Evolutionary conservation across 2,113 vertebrate genomes (phyloP).

Genomic region (Petrocephalus microphthalmus): DNA sequence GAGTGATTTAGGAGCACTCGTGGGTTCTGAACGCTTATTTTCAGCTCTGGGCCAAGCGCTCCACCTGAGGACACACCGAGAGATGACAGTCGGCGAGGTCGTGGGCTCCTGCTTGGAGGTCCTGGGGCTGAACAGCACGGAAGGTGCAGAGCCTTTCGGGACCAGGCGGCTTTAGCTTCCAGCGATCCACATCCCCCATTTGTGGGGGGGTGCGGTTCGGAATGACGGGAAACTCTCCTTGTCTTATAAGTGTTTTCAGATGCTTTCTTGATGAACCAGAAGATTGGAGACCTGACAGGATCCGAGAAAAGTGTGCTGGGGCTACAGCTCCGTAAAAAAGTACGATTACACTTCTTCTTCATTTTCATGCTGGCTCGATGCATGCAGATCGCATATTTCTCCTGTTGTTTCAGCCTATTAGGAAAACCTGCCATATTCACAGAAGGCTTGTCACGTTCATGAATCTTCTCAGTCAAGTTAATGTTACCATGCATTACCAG

Average conservation of each 20-base stretch:
- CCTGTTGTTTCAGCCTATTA: not conserved
- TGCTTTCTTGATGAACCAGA: slow-evolving; percentile 47
- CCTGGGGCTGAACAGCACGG: slow-evolving; percentile 46
- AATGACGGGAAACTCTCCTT: not conserved
- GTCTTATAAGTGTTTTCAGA: slow-evolving; percentile 40
- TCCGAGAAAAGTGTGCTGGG: slow-evolving; percentile 50
- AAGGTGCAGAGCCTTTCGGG: slow-evolving; percentile 38
- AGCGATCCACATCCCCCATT: not conserved
- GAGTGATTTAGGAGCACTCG: not conserved
- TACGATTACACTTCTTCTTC: slow-evolving; percentile 23
- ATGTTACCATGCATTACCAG: not conserved
- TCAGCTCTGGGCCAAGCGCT: slow-evolving; percentile 54
- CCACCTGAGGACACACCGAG: slow-evolving; percentile 52
- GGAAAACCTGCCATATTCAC: not conserved
- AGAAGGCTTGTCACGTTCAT: not conserved
- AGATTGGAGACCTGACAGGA: slow-evolving; percentile 46
- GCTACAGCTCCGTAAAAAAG: slow-evolving; percentile 56
- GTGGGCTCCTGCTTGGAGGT: slow-evolving; percentile 51
- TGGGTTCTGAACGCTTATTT: slow-evolving; percentile 28
- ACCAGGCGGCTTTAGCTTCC: not conserved
- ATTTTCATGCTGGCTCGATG: not conserved
- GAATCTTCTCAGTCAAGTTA: too few species aligned
- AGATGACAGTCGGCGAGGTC: slow-evolving; percentile 46
- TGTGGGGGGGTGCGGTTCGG: not conserved
- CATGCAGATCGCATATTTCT: not conserved